These are phyloP conservation scores for Trematomus loennbergii DNA, from an alignment of 2,113 vertebrate genomes.

Conservation along the genomic window DNA sequence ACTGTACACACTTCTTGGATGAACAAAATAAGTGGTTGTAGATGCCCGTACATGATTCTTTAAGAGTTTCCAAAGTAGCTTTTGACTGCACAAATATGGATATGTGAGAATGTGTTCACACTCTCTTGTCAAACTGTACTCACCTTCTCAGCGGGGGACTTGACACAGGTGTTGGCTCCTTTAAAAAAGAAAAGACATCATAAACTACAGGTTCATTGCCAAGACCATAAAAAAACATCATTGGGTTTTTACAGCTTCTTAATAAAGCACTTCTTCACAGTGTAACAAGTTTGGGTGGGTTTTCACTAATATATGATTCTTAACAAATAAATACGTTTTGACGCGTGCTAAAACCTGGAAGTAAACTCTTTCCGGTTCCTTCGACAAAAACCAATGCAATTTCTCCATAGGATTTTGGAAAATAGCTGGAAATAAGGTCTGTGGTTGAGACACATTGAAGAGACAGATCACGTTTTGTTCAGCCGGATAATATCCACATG, in stretches of 20 bases:
- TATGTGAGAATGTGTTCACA: neutral
- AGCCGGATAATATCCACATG: too few relatives aligned
- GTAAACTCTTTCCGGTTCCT: too few relatives aligned
- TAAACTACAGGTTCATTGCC: neutral
- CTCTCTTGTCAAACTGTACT: neutral
- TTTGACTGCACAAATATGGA: neutral
- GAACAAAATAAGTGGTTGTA: neutral
- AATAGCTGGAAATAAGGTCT: too few relatives aligned
- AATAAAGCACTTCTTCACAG: neutral
- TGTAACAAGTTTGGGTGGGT: neutral
- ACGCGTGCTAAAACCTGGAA: too few relatives aligned
- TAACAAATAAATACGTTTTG: neutral
- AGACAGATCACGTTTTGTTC: too few relatives aligned
- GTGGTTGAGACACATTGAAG: too few relatives aligned
- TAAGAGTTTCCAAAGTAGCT: neutral
- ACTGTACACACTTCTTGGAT: too few relatives aligned
- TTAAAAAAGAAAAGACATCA: slow-evolving; percentile 48
- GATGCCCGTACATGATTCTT: neutral
- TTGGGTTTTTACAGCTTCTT: too few relatives aligned
- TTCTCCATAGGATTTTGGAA: too few relatives aligned
- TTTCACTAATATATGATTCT: neutral
- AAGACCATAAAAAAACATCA: too few relatives aligned
- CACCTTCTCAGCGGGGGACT: slow-evolving; percentile 82
- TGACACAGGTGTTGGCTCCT: slow-evolving; percentile 69
- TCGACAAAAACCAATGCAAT: too few relatives aligned